These are phyloP conservation scores for Pachycephus smyrnensis DNA, from an alignment of 2,888 invertebrate genomes.

Conservation along the genomic window DNA sequence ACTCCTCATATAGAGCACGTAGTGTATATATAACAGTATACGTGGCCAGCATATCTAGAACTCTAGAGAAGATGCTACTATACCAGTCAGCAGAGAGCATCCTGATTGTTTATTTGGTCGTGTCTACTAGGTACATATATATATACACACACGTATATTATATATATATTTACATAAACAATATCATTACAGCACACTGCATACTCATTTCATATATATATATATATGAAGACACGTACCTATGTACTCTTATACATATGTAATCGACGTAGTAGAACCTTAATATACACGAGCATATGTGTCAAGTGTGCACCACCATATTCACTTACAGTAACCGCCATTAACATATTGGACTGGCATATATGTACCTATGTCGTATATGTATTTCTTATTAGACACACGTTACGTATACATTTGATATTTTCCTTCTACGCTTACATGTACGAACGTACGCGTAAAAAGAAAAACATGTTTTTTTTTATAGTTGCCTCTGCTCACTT, in stretches of 20 bases:
- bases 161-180: background rate
- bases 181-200: background rate
- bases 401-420: background rate
- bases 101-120: slow-evolving; percentile 10
- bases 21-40: slow-evolving; percentile 25
- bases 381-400: background rate
- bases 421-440: background rate
- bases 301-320: background rate
- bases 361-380: background rate
- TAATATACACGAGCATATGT: background rate
- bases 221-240: background rate
- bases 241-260: background rate
- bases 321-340: background rate
- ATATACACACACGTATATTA: too few relatives aligned
- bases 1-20: slow-evolving; percentile 24
- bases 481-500: background rate
- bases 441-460: background rate
- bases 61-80: slow-evolving; percentile 7
- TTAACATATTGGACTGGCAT: background rate
- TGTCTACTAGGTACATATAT: slow-evolving; percentile 6
- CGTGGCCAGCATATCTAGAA: slow-evolving; percentile 25
- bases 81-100: slow-evolving; percentile 6
- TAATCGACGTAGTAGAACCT: background rate
- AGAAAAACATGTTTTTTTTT: background rate
- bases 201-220: background rate